A percentile compares a stretch with the other conserved stretches of the same genome.
Conservation (phyloP, 1,140 invertebrate species). For the Hylyphantes graminicola region DNA sequence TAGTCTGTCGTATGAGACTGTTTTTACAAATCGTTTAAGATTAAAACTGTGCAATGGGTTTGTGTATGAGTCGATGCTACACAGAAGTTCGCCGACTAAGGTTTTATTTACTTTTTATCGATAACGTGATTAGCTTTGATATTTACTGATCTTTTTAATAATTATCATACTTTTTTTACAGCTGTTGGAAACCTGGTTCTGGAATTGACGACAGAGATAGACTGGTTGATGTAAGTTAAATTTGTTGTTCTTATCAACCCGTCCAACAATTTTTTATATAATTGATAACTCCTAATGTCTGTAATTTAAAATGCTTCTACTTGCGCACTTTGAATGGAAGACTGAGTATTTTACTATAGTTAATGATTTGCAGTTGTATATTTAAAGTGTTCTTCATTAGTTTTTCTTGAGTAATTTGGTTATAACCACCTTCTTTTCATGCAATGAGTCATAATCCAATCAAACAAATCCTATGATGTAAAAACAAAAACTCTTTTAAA, state of each 20-base stretch:
- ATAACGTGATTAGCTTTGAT: no score
- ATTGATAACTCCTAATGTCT: neutral
- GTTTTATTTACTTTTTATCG: neutral
- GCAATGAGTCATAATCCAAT: no score
- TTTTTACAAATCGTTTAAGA: neutral
- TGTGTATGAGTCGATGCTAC: constrained; percentile 48
- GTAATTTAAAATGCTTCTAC: no score
- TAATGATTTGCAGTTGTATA: no score
- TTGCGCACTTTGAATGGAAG: no score
- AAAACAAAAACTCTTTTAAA: no score
- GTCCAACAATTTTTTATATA: neutral
- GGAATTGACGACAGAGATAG: constrained; percentile 45
- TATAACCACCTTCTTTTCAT: no score
- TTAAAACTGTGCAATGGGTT: constrained; percentile 24
- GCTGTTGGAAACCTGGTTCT: constrained; percentile 37
- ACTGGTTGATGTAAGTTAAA: constrained; percentile 34
- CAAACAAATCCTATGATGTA: no score
- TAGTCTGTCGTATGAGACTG: neutral
- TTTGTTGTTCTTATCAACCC: neutral
- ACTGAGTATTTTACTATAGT: no score
- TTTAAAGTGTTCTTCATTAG: no score
- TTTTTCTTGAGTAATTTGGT: no score
- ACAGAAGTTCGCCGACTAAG: constrained; percentile 32
- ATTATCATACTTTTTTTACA: neutral
- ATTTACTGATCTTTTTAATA: neutral